Base-by-base conservation (phyloP, 2,888 invertebrate genomes). In the Dioctria rufipes region DNA sequence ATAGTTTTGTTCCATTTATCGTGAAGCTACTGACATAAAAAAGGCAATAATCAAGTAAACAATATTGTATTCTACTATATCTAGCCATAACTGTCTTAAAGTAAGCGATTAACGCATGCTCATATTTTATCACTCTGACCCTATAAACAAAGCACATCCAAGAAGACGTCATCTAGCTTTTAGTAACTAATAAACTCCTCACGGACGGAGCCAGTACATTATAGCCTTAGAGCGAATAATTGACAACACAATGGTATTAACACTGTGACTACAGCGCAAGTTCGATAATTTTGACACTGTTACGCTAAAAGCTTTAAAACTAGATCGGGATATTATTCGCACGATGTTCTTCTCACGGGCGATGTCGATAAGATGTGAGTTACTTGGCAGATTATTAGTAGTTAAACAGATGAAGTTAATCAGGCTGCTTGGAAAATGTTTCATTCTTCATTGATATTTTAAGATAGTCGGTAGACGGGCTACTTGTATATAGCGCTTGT, bases 251-350 rank as follows among this genome's bases (percentile, higher is more conserved):
- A n/a, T 54, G 54, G 3, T 3, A 54, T 54, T 54, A 54, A n/a
- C 54, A 54, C 54, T 9, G 9, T 2, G 4, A 54, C 25, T 25
- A 54, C 11, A 8, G 3, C n/a, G 61, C 37, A 61, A 61, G 75
- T 78, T 77, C 58, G 81, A 77, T 81, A 67, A 81, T 80, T 80
- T 82, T 82, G 77, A 65, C 82, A 80, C 65, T 37, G 69, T 4
- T 73, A 51, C 73, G 82, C 82, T 82, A 82, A 82, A 82, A 82
- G 66, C 81, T 80, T 80, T 65, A 51, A 66, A 67, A 67, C 51
- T 66, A 39, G 67, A 58, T 58, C 58, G 58, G 8, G 66, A 65
- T 65, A 61, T 25, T 25, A 25, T 46, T 37, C 63, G 63, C 63
- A 25, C 25, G 42, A 61, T 77, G 46, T 46, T 46, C 46, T 6